Evolutionary conservation across 2,113 vertebrate genomes (phyloP), one percentile per base, ranked within the genome.

Genomic region (Notothenia rossii): DNA sequence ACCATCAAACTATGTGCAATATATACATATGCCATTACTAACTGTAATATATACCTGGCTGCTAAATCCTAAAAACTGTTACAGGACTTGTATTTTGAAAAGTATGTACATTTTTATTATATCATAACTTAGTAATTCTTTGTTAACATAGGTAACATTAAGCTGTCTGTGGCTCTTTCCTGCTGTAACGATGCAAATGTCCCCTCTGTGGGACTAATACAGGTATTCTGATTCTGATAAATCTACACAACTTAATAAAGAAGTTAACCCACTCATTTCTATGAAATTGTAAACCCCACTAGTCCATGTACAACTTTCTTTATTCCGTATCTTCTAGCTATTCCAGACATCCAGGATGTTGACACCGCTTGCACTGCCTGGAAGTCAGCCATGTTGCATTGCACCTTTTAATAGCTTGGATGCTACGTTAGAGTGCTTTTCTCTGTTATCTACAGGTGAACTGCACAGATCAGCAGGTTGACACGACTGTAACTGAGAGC

Each of bases 361-460:
- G 7, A 46, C 61, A 67, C n/a, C 20, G 20, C 25, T 7, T 49
- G 25, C 9, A 1, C 0, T 50, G 14, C 74, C 53, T 43, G 15
- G 8, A 25, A 20, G 3, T 43, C 54, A 58, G 22, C 12, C 10
- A 59, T 10, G 66, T 60, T 36, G 2, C 78, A 88, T 93, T 95
- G 94, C 95, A 95, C 94, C 95, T 71, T 94, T 94, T 94, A 95
- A 94, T 94, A 92, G 14, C 50, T 54, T 61, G 33, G 56, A 82
- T 75, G 79, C 89, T 92, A 86, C 67, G 20, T 49, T 75, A 53
- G 50, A 78, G 60, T 62, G 58, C 1, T 8, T 67, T 69, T 77
- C 55, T 49, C 22, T 60, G 18, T 20, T 14, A 54, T 72, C 74
- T 84, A 90, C 89, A 88, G 88, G 43, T 83, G 87, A 92, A 70